Base-by-base conservation (phyloP, 1,140 invertebrate species). In the Drosophila baimaii region DNA sequence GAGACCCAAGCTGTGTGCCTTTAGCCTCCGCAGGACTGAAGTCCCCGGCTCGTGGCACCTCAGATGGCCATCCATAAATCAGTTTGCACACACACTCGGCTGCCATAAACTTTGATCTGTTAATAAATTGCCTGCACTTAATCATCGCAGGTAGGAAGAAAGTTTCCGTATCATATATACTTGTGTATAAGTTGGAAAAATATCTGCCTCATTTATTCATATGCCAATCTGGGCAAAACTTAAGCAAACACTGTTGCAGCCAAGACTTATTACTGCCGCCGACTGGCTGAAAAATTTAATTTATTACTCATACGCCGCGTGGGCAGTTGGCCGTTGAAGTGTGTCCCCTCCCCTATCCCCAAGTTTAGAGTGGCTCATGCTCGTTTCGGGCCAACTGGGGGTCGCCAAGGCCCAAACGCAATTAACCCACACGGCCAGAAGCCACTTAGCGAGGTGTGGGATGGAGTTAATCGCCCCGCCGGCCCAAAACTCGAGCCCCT, bases 61-160 rank as follows among this genome's bases (percentile, higher is more conserved):
- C 46, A 47, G 62, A 58, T 68, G 61, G 44, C 25, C 37, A 31
- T 9, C 44, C 57, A 86, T 88, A 86, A 83, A 88, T 88, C 62
- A 75, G 52, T 37, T 57, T 33, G 41, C 21, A 69, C 54, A 46
- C 66, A 41, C 43, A 33, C 37, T 43, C 49, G 54, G 51, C 72
- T 68, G 75, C 62, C 68, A 77, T 82, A 88, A 88, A 89, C 71
- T 81, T 89, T 77, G 84, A 89, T 88, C 84, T 89, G 56, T 52
- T 83, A 80, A 88, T 89, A 83, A 88, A 88, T 88, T 61, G 72
- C 72, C 47, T 21, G 43, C 46, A 71, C 72, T 89, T 89, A 89
- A 89, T 88, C 83, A 89, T 80, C 61, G 41, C 79, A 73, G 72
- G 79, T 70, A 43, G 71, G 27, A 33, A 41, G 44, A 77, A 86